Evolutionary conservation across 1,140 invertebrate genomes (phyloP).

Genomic region (Scaptomyza hsui): DNA sequence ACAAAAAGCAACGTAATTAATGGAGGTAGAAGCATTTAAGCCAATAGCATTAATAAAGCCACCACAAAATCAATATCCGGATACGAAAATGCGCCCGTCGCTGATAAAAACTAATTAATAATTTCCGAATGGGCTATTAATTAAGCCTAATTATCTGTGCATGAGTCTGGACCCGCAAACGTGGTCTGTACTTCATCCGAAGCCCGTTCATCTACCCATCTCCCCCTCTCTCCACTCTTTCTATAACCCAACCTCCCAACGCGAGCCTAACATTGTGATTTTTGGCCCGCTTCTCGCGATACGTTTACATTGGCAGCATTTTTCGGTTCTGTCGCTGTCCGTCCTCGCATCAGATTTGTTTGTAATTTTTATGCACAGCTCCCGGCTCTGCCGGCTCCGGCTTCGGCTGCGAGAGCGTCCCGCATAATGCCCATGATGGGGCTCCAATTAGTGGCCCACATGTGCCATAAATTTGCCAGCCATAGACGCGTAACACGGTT

Average conservation of each 20-base stretch:
- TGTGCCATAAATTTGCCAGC: conserved; percentile 41
- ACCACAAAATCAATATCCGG: conserved; percentile 84
- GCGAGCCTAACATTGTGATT: conserved; percentile 23
- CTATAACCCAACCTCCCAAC: not conserved
- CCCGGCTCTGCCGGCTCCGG: not conserved
- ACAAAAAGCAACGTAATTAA: conserved; percentile 83
- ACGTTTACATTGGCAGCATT: conserved; percentile 20
- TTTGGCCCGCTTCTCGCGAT: conserved; percentile 7
- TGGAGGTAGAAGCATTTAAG: conserved; percentile 83
- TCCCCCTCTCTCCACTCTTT: not conserved
- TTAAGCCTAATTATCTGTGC: conserved; percentile 84
- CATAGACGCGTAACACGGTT: not conserved
- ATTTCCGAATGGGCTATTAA: conserved; percentile 84
- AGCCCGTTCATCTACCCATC: not conserved
- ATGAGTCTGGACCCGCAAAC: conserved; percentile 74
- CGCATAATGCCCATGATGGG: conserved; percentile 59
- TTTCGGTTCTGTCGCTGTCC: conserved; percentile 5
- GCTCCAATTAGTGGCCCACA: conserved; percentile 61
- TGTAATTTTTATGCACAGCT: conserved; percentile 39
- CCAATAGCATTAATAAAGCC: conserved; percentile 84
- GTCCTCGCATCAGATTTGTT: conserved; percentile 54
- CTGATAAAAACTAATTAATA: conserved; percentile 84
- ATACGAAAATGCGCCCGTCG: conserved; percentile 83
- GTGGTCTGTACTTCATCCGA: conserved; percentile 60
- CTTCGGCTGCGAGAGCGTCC: conserved; percentile 24